Conservation (phyloP, 2,888 invertebrate species). For the Tinea trinotella region DNA sequence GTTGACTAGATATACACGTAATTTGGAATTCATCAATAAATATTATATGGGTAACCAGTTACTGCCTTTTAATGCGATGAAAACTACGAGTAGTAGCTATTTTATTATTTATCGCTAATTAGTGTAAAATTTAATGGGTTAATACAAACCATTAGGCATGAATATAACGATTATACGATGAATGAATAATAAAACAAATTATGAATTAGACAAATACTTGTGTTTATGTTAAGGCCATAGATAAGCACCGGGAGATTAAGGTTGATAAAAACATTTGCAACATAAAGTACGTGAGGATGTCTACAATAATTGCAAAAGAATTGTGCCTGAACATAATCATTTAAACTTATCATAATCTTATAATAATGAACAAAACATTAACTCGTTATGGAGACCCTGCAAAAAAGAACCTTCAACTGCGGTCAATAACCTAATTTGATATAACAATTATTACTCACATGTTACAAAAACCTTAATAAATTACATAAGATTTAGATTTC, state of each 20-base stretch:
- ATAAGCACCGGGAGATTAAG: constrained; percentile 5
- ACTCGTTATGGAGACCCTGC: background rate
- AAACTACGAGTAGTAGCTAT: too few species aligned
- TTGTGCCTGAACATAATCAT: background rate
- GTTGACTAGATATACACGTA: background rate
- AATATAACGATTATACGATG: too few species aligned
- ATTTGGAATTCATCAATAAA: background rate
- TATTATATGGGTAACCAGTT: background rate
- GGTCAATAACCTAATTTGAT: constrained; percentile 12
- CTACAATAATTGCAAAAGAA: constrained; percentile 8
- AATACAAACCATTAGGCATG: too few species aligned
- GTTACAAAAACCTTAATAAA: background rate
- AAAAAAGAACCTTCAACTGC: constrained; percentile 6
- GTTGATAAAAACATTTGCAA: constrained; percentile 10
- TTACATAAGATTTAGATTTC: background rate
- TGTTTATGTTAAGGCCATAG: background rate
- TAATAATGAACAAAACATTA: constrained; percentile 3
- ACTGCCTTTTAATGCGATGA: background rate
- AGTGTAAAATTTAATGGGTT: too few species aligned
- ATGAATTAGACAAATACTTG: background rate
- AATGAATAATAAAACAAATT: too few species aligned
- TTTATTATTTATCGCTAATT: too few species aligned
- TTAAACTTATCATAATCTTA: background rate
- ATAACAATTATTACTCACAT: background rate
- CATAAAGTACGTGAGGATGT: constrained; percentile 6